A percentile compares a stretch with the other conserved stretches of the same genome.
Evolutionary conservation across 1,140 invertebrate genomes (phyloP).

Genomic region (Tetranychus urticae): DNA sequence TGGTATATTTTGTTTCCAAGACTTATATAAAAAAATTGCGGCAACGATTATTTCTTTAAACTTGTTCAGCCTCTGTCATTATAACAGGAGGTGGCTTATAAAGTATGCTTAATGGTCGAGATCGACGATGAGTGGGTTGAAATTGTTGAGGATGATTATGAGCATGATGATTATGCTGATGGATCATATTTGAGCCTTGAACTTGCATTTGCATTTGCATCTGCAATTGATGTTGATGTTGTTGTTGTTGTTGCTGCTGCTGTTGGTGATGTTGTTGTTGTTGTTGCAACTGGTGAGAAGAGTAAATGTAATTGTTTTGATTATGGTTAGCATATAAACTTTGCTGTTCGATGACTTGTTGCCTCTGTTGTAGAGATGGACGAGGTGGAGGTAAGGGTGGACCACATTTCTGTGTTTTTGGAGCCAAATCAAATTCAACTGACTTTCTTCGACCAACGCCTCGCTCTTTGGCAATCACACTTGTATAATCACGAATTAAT

Average conservation of each 20-base stretch:
- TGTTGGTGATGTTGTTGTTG: background rate
- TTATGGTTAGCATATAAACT: background rate
- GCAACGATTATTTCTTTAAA: background rate
- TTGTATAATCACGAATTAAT: conserved; percentile 58
- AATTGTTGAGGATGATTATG: background rate
- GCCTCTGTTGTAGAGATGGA: background rate
- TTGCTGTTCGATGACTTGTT: background rate
- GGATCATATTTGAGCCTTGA: background rate
- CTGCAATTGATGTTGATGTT: conserved; percentile 5
- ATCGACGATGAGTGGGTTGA: conserved; percentile 3
- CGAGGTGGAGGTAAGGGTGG: conserved; percentile 4
- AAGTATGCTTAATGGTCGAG: conserved; percentile 12
- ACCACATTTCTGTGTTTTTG: background rate
- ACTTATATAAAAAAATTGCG: too few species aligned
- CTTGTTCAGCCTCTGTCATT: background rate
- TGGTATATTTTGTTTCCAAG: too few species aligned
- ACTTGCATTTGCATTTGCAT: background rate
- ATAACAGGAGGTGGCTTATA: conserved; percentile 12
- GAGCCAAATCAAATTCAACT: conserved; percentile 10
- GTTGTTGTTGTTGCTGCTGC: background rate
- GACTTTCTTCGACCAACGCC: conserved; percentile 7
- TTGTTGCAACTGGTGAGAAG: background rate
- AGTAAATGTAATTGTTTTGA: background rate
- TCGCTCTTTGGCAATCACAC: conserved; percentile 11
- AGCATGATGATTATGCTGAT: conserved; percentile 3